Base-by-base conservation (phyloP, 2,797 vertebrate genomes). In the Hafferia zeledoni region DNA sequence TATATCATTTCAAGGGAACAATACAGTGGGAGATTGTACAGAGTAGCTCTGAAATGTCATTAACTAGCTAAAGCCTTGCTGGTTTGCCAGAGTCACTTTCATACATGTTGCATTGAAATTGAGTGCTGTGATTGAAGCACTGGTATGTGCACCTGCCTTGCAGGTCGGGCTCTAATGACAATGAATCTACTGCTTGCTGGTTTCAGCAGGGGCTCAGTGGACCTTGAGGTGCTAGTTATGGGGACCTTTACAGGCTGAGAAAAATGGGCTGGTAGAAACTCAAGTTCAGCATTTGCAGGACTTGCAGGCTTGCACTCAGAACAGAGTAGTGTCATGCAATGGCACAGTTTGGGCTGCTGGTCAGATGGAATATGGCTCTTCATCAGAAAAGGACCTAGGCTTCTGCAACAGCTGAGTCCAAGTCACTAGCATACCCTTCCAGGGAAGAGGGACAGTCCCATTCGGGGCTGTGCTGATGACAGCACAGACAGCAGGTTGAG, bases 391-490 rank as follows among this genome's bases (percentile, higher is more conserved):
- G 11, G 33, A 22, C 19, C 8, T 23, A n/a, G 10, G 23, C 11
- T 71, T 23, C 11, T n/a, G 9, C 49, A 27, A 9, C 15, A 49
- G 7, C 31, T 30, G 37, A 56, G 22, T 60, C 20, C 9, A 5
- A 13, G 17, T 50, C 44, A 35, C n/a, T 24, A 13, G 8, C 0
- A 0, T 41, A 17, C 8, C 3, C 2, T 70, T 50, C 16, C 24
- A 35, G n/a, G 31, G 59, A 64, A 64, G 27, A 68, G 24, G 53
- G 28, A 14, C 55, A 72, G 14, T 28, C 46, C 13, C 7, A 1
- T 27, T 13, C 25, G 37, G 30, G 13, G 15, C 52, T 70, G 12
- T 90, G 57, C 35, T 53, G 52, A 43, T 0, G 1, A 17, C 2
- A 9, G 25, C 6, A 27, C 41, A 78, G 68, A 46, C 50, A 46